These are phyloP conservation scores for Pterois miles DNA, from an alignment of 2,797 vertebrate genomes.

Conservation along the genomic window DNA sequence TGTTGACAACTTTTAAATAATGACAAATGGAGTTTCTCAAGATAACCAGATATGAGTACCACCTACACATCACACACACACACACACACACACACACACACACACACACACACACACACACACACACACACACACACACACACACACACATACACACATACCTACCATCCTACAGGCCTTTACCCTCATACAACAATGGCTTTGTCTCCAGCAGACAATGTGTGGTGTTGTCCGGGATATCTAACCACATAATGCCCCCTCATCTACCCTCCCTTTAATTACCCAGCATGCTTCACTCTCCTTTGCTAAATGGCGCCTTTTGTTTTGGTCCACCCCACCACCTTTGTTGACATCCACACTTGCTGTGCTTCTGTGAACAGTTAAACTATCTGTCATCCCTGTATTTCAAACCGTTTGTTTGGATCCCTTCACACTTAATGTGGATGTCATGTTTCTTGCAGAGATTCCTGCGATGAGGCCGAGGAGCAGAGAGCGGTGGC, in stretches of 20 bases:
- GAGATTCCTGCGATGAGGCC: constrained; percentile 63
- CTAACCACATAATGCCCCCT: constrained; percentile 58
- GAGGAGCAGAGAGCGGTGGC: background rate
- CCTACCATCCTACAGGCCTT: constrained; percentile 45
- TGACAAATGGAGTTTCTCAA: constrained; percentile 37
- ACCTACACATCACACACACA: background rate
- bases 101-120: no score
- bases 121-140: no score
- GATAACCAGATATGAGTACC: constrained; percentile 20
- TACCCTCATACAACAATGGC: constrained; percentile 62
- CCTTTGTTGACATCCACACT: constrained; percentile 60
- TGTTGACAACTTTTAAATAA: constrained; percentile 34
- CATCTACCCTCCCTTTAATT: constrained; percentile 67
- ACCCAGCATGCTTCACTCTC: constrained; percentile 69
- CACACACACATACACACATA: background rate
- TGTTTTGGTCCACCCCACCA: constrained; percentile 53
- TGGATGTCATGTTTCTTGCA: constrained; percentile 50
- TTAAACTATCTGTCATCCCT: constrained; percentile 7
- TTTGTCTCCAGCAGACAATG: constrained; percentile 73
- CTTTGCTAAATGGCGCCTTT: constrained; percentile 61
- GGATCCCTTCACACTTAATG: background rate
- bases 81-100: no score
- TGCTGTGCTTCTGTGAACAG: constrained; percentile 25
- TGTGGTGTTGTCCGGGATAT: constrained; percentile 67
- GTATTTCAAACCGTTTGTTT: no score